These are phyloP conservation scores for Macrosoma leucophasiata DNA, from an alignment of 2,888 invertebrate genomes.

Conservation along the genomic window DNA sequence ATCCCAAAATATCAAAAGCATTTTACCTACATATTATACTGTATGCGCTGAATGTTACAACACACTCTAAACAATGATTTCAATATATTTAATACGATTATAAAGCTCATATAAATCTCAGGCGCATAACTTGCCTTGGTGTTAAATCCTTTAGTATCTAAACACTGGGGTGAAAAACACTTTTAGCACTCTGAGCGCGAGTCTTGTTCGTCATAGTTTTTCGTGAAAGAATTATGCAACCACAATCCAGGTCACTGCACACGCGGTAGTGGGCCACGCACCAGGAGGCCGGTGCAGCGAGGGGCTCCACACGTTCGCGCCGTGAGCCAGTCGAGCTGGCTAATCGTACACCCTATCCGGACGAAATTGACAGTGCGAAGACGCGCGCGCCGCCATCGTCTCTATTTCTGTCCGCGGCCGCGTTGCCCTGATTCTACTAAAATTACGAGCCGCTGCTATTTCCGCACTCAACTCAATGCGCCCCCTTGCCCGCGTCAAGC, in stretches of 20 bases:
- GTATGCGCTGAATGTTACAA: conserved; percentile 13
- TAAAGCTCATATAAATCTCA: too few relatives aligned
- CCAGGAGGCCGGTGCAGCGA: conserved; percentile 13
- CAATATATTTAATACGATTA: background rate
- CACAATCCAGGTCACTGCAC: conserved; percentile 36
- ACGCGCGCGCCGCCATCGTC: conserved; percentile 55
- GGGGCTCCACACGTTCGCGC: conserved; percentile 16
- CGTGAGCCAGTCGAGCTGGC: conserved; percentile 34
- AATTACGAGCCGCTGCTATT: conserved; percentile 72
- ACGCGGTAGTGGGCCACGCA: conserved; percentile 30
- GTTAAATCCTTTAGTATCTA: too few relatives aligned
- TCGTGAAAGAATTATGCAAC: conserved; percentile 44
- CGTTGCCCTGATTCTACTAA: conserved; percentile 75
- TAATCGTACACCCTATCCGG: conserved; percentile 69
- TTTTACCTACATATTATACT: conserved; percentile 30
- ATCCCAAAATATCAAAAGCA: conserved; percentile 68
- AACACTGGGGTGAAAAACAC: conserved; percentile 29
- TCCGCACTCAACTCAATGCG: conserved; percentile 66
- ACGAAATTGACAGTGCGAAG: conserved; percentile 68
- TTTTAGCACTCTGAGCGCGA: conserved; percentile 22
- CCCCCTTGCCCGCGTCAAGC: conserved; percentile 48
- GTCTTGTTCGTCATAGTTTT: conserved; percentile 32
- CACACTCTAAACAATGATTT: conserved; percentile 4
- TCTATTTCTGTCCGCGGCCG: conserved; percentile 72
- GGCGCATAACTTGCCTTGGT: conserved; percentile 1